Conservation (phyloP, 2,888 invertebrate genomes). For the Drosophila leonis region DNA sequence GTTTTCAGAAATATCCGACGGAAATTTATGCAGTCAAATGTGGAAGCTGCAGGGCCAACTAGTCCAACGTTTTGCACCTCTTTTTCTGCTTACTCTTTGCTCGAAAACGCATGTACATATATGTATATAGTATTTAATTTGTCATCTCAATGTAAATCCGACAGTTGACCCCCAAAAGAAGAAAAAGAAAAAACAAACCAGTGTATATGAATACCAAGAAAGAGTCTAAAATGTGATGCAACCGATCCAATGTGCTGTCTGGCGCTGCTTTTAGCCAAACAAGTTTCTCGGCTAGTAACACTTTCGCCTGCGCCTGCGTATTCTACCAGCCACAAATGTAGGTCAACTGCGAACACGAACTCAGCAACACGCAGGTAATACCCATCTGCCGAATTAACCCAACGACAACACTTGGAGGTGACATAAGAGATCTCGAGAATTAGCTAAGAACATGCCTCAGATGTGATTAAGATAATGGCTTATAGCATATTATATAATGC, state of each 20-base stretch:
- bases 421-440: not conserved
- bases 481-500: not conserved
- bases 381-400: conserved; percentile 43
- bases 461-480: conserved; percentile 3
- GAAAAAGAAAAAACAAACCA: conserved; percentile 26
- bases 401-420: conserved; percentile 26
- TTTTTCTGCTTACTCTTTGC: conserved; percentile 25
- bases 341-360: conserved; percentile 57
- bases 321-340: conserved; percentile 69
- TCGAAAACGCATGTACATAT: conserved; percentile 17
- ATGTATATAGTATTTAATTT: conserved; percentile 52
- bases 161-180: conserved; percentile 74
- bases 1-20: conserved; percentile 19
- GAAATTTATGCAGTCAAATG: conserved; percentile 60
- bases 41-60: conserved; percentile 73
- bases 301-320: conserved; percentile 70
- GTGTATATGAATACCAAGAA: conserved; percentile 45
- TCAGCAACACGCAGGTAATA: conserved; percentile 33
- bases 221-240: conserved; percentile 75
- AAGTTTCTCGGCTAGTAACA: conserved; percentile 75
- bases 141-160: conserved; percentile 76
- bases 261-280: conserved; percentile 52
- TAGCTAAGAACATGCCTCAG: not conserved
- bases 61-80: conserved; percentile 47
- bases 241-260: conserved; percentile 24